phyloP scores from a whole-genome alignment of 2,113 vertebrate species.

The Columba livia region DNA sequence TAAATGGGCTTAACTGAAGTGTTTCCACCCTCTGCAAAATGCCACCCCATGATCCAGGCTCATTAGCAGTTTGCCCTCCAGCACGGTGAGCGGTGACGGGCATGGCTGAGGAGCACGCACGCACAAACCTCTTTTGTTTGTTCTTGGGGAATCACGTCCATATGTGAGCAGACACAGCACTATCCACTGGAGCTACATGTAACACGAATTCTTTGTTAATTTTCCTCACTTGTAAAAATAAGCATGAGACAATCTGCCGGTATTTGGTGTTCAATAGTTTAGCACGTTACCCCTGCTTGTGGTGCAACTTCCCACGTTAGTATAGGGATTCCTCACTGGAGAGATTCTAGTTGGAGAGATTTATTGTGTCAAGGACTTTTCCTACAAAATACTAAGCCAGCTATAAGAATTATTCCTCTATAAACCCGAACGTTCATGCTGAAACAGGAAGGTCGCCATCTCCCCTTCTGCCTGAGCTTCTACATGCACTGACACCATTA shows the following conservation, averaged over 20 bases:
- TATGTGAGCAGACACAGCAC: background rate
- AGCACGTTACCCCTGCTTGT: background rate
- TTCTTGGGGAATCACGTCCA: background rate
- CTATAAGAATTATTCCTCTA: background rate
- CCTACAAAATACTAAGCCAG: background rate
- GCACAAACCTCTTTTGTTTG: background rate
- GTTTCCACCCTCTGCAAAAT: background rate
- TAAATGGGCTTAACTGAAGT: background rate
- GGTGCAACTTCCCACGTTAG: background rate
- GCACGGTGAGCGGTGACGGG: background rate
- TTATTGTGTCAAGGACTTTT: background rate
- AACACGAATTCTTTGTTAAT: background rate
- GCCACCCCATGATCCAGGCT: background rate
- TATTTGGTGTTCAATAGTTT: background rate
- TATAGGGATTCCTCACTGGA: background rate
- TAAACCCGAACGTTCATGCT: background rate
- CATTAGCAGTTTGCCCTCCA: background rate
- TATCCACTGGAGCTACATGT: background rate
- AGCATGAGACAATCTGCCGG: background rate
- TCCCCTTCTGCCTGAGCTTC: background rate
- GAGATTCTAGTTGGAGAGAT: background rate
- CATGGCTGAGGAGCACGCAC: fast-evolving
- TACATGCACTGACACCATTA: background rate
- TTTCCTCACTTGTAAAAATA: background rate
- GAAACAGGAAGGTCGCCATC: background rate